These are phyloP conservation scores for Tinea semifulvella DNA, from an alignment of 2,888 invertebrate genomes.

Conservation along the genomic window DNA sequence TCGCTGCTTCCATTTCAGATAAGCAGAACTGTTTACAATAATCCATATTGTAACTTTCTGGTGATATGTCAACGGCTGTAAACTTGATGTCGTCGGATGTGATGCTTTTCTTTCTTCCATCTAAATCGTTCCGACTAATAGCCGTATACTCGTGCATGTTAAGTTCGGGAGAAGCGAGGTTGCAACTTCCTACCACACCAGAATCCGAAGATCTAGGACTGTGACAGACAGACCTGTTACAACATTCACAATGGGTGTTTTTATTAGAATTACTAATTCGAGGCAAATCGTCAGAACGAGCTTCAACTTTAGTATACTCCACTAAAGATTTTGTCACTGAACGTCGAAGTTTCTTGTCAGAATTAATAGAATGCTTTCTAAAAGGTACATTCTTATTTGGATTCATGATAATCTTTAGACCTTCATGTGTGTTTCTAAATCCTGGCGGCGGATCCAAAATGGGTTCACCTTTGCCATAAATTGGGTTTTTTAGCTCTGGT, in stretches of 20 bases:
- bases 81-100: conserved; percentile 31
- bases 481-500: conserved; percentile 24
- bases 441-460: conserved; percentile 68
- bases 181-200: conserved; percentile 86
- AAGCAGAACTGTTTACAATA: conserved; percentile 52
- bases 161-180: conserved; percentile 77
- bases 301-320: conserved; percentile 26
- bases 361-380: conserved; percentile 67
- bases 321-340: conserved; percentile 57
- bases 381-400: conserved; percentile 50
- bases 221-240: conserved; percentile 69
- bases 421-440: conserved; percentile 62
- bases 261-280: conserved; percentile 56
- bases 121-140: conserved; percentile 44
- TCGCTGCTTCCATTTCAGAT: conserved; percentile 67
- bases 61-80: conserved; percentile 36
- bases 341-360: conserved; percentile 64
- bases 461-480: conserved; percentile 32
- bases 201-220: conserved; percentile 84
- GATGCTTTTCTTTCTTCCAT: conserved; percentile 38
- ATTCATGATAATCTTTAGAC: conserved; percentile 50
- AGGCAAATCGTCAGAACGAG: conserved; percentile 34
- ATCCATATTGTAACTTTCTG: conserved; percentile 36
- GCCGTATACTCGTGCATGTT: conserved; percentile 44
- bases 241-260: conserved; percentile 61